Evolutionary conservation across 2,888 invertebrate species (phyloP).

Genomic region (Apocheima hispidaria): DNA sequence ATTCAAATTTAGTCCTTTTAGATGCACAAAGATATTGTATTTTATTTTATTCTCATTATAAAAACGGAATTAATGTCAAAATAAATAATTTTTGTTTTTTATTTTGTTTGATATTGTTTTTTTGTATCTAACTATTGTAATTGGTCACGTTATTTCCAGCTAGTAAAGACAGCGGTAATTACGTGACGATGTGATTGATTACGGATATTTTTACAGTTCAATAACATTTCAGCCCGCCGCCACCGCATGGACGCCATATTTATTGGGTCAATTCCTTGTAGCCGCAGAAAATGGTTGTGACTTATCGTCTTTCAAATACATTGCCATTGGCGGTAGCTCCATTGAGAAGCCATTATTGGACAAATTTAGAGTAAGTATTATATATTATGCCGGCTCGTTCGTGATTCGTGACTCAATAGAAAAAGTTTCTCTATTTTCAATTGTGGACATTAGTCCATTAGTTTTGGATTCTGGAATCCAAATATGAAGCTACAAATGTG

Average conservation of each 20-base stretch:
- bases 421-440: constrained; percentile 27
- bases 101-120: no score
- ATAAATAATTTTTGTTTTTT: no score
- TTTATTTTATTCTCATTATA: no score
- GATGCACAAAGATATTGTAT: no score
- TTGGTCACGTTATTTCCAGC: background rate
- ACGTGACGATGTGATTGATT: constrained; percentile 14
- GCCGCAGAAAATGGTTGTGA: constrained; percentile 63
- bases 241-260: constrained; percentile 65
- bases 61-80: no score
- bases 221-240: constrained; percentile 60
- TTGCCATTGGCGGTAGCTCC: constrained; percentile 62
- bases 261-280: constrained; percentile 63
- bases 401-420: constrained; percentile 33
- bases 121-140: background rate
- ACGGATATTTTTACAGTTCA: constrained; percentile 19
- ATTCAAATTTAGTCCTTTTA: no score
- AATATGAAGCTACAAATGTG: no score
- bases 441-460: background rate
- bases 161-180: background rate
- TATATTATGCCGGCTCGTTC: constrained; percentile 38
- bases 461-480: no score
- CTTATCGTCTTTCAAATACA: constrained; percentile 65
- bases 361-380: constrained; percentile 62
- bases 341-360: constrained; percentile 61